Base-by-base conservation (phyloP, 1,140 invertebrate genomes). In the Hyphantria cunea region DNA sequence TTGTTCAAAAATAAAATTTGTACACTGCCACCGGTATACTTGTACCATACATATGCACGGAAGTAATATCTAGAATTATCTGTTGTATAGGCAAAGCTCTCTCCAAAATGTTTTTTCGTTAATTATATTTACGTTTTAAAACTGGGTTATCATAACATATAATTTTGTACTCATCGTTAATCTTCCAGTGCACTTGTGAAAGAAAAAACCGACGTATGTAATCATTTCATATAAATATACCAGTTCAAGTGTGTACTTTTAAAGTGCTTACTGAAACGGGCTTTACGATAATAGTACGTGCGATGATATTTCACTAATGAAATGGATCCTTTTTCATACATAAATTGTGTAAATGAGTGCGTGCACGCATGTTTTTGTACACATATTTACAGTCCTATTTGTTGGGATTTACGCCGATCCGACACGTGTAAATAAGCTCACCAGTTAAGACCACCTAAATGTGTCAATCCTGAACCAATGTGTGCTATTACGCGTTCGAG, bases 381-480 rank as follows among this genome's bases (percentile, higher is more conserved):
- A 58, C 25, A 48, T 48, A 76, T 76, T 73, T 76, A 78, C 60
- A 47, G 55, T 49, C 31, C 31, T 60, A 68, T 62, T 65, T 49
- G 47, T 50, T 65, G 56, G 50, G 60, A 68, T 72, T 73, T 69
- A 74, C 66, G 66, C 53, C 52, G 58, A 62, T 78, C 64, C 64
- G 45, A 64, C 60, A 44, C 66, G 53, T 56, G 53, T 56, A 56
- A 79, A 73, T 70, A 77, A 75, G 56, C 47, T 63, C 51, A 60
- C 48, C 49, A 61, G 58, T 72, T 68, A 64, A 65, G 51, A 72
- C 56, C 65, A 58, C 54, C 54, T 64, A 76, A 78, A 80, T 77
- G 68, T 74, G 77, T 80, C 76, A 71, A 84, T 76, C 74, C 64
- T 41, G 62, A 72, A 78, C 70, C 69, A 72, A 82, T 77, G 61